These are phyloP conservation scores for Spisula subtruncata DNA, from an alignment of 2,888 invertebrate genomes.

Conservation along the genomic window DNA sequence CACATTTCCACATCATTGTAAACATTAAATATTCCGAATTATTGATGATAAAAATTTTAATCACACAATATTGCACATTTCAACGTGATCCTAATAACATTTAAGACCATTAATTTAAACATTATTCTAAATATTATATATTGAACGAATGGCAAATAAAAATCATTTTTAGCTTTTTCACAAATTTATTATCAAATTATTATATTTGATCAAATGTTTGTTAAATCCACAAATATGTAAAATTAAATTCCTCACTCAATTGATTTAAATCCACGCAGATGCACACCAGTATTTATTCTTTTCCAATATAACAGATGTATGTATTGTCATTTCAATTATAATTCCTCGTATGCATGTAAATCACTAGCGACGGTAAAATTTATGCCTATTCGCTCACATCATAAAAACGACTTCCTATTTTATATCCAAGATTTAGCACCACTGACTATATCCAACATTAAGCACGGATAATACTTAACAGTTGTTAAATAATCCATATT, in stretches of 20 bases:
- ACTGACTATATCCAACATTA: too few species aligned
- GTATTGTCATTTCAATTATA: not conserved
- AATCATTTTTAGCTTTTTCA: not conserved
- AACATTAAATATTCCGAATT: not conserved
- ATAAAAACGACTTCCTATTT: not conserved
- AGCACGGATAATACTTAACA: not conserved
- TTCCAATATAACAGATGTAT: not conserved
- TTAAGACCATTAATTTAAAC: not conserved
- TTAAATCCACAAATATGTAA: slow-evolving; percentile 10
- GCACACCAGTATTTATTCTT: not conserved
- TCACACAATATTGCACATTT: not conserved
- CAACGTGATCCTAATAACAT: not conserved
- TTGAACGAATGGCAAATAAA: not conserved
- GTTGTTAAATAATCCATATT: not conserved
- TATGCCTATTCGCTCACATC: not conserved
- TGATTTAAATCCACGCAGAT: not conserved
- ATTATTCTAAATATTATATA: not conserved
- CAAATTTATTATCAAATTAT: not conserved
- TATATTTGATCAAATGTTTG: not conserved
- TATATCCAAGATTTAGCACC: not conserved
- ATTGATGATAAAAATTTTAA: not conserved
- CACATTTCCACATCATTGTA: not conserved
- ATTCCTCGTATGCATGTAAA: not conserved
- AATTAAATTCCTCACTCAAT: not conserved
- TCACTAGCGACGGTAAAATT: not conserved